Conservation (phyloP, 2,888 invertebrate species). For the Melinaea marsaeus region DNA sequence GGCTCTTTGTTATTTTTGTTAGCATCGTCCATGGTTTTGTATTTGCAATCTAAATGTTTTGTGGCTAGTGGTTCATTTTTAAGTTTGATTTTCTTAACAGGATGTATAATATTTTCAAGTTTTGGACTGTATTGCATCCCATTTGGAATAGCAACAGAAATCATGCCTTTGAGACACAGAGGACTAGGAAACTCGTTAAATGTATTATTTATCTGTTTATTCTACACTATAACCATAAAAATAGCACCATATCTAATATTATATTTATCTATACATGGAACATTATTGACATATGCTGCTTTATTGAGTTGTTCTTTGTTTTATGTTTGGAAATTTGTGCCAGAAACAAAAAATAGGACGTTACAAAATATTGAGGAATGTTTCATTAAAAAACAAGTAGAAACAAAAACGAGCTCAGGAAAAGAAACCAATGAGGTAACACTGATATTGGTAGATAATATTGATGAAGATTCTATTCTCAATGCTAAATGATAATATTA, state of each 20-base stretch:
- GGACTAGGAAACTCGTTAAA: slow-evolving; percentile 20
- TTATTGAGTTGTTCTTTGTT: slow-evolving; percentile 19
- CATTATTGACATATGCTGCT: slow-evolving; percentile 19
- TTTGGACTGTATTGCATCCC: slow-evolving; percentile 24
- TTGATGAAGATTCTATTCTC: slow-evolving; percentile 1
- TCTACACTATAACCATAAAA: slow-evolving; percentile 22
- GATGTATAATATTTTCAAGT: slow-evolving; percentile 26
- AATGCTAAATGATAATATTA: slow-evolving; percentile 12
- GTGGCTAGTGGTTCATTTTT: slow-evolving; percentile 16
- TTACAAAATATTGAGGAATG: slow-evolving; percentile 24
- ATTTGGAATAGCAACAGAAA: slow-evolving; percentile 23
- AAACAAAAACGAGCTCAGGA: neutral
- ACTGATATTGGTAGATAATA: slow-evolving; percentile 10
- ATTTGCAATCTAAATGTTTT: slow-evolving; percentile 16
- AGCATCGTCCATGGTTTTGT: slow-evolving; percentile 17
- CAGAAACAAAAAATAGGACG: slow-evolving; percentile 26
- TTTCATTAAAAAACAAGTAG: slow-evolving; percentile 7
- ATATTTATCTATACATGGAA: slow-evolving; percentile 21
- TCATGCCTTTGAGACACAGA: slow-evolving; percentile 25
- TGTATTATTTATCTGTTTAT: slow-evolving; percentile 24
- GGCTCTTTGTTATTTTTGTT: slow-evolving; percentile 22
- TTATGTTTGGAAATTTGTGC: slow-evolving; percentile 23
- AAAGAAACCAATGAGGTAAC: slow-evolving; percentile 10
- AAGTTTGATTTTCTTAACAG: slow-evolving; percentile 22
- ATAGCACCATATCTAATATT: slow-evolving; percentile 22